These are phyloP conservation scores for Coturnix japonica DNA, from an alignment of 2,113 vertebrate genomes.

Conservation along the genomic window DNA sequence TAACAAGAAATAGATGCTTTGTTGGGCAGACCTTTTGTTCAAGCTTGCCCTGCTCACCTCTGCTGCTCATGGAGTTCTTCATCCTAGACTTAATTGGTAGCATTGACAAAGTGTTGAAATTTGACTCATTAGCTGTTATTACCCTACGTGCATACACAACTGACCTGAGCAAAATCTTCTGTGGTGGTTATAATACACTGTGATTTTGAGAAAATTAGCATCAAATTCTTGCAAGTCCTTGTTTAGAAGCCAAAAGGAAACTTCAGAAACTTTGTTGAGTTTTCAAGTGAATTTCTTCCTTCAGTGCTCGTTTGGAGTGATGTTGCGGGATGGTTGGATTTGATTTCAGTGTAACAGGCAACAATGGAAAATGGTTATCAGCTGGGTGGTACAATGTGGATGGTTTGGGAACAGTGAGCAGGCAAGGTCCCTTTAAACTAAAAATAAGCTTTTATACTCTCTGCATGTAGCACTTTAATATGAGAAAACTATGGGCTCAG, in stretches of 20 bases:
- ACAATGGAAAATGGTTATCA: background rate
- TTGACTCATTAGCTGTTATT: background rate
- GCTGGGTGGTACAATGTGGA: background rate
- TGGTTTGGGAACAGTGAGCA: background rate
- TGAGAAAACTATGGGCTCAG: background rate
- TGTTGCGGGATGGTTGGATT: background rate
- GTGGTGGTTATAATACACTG: background rate
- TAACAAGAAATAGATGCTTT: background rate
- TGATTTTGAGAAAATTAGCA: background rate
- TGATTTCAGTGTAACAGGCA: background rate
- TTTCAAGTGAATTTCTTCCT: background rate
- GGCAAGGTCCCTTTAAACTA: background rate
- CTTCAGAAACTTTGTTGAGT: background rate
- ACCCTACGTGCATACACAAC: background rate
- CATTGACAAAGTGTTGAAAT: background rate
- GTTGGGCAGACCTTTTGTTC: background rate
- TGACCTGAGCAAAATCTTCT: fast-evolving
- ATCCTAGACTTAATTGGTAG: background rate
- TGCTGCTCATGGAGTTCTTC: background rate
- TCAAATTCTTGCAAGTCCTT: background rate
- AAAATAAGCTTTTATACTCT: background rate
- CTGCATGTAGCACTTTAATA: background rate
- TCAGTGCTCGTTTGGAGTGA: background rate
- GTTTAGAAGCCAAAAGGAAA: background rate
- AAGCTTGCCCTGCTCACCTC: background rate